Evolutionary conservation across 2,888 invertebrate genomes (phyloP).

Genomic region (Cheilosia scutellata): DNA sequence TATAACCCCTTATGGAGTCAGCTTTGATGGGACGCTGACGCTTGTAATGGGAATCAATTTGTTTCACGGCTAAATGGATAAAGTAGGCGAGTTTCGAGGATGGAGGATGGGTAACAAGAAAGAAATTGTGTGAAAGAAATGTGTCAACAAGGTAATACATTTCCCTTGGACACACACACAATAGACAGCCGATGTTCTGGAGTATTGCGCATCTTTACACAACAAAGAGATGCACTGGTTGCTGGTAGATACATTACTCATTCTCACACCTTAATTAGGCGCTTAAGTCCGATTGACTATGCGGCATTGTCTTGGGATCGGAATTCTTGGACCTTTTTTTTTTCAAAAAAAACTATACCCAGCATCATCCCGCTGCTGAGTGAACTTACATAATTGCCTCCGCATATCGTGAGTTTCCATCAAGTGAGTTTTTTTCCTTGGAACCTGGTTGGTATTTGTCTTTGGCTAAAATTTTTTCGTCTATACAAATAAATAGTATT

Average conservation of each 20-base stretch:
- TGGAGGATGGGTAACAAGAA: background rate
- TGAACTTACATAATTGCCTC: conserved; percentile 34
- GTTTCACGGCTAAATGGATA: conserved; percentile 25
- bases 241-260: conserved; percentile 16
- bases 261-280: conserved; percentile 38
- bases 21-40: conserved; percentile 45
- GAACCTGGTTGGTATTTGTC: background rate
- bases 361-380: background rate
- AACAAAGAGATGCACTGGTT: background rate
- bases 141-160: conserved; percentile 54
- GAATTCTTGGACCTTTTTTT: conserved; percentile 8
- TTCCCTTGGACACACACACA: background rate
- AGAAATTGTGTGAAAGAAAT: conserved; percentile 45
- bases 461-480: too few relatives aligned
- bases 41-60: conserved; percentile 56
- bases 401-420: conserved; percentile 2
- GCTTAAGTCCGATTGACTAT: conserved; percentile 12
- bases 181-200: background rate
- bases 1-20: conserved; percentile 3
- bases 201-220: background rate
- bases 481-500: too few relatives aligned
- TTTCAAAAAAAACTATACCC: background rate
- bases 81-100: background rate
- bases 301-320: conserved; percentile 10
- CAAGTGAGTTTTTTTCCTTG: conserved; percentile 23